Percentiles rank a stretch among this genome's conserved stretches.
These are phyloP conservation scores for Anoplius nigerrimus DNA, from an alignment of 2,888 invertebrate genomes.

Conservation along the genomic window DNA sequence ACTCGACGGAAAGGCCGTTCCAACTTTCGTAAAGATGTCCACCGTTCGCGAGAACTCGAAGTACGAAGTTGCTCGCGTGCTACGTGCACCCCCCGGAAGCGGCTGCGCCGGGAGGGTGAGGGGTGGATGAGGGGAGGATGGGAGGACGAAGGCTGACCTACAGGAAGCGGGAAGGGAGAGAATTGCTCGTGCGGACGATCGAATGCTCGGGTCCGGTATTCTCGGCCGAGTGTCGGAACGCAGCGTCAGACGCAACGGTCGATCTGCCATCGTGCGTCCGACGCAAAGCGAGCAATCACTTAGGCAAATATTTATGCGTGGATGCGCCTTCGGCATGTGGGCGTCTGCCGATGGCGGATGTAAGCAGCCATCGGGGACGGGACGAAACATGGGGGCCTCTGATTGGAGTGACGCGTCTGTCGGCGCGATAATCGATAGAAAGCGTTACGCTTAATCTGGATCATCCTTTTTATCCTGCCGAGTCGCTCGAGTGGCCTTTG, in stretches of 20 bases:
- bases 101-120: conserved; percentile 18
- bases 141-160: conserved; percentile 4
- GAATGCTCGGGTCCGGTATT: too few relatives aligned
- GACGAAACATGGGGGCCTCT: conserved; percentile 52
- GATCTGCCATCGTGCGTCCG: conserved; percentile 48
- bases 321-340: conserved; percentile 69
- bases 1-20: conserved; percentile 32
- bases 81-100: too few relatives aligned
- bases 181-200: not conserved
- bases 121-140: not conserved
- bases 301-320: conserved; percentile 73
- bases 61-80: conserved; percentile 48
- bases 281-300: conserved; percentile 68
- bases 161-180: conserved; percentile 16
- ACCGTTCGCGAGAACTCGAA: conserved; percentile 46
- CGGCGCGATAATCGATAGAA: too few relatives aligned
- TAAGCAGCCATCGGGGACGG: conserved; percentile 23
- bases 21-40: conserved; percentile 49
- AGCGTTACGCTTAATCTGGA: too few relatives aligned
- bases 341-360: conserved; percentile 44
- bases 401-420: conserved; percentile 39
- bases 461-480: too few relatives aligned
- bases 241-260: too few relatives aligned
- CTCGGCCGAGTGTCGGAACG: too few relatives aligned
- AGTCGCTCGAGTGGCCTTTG: too few relatives aligned